Evolutionary conservation across 2,888 invertebrate species (phyloP).

Genomic region (Congeria kusceri): DNA sequence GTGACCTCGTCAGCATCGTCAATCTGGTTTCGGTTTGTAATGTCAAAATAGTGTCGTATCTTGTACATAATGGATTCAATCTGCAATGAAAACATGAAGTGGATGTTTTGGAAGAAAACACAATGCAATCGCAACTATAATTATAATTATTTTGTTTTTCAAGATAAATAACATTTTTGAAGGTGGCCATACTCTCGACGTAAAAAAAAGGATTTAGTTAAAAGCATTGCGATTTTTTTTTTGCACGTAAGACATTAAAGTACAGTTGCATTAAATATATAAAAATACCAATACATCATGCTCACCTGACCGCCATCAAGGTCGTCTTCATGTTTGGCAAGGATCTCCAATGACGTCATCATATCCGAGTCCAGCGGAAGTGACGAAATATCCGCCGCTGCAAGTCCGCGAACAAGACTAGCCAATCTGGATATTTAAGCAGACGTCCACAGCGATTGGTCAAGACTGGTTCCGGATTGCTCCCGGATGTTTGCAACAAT

Average conservation of each 20-base stretch:
- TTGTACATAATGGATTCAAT: slow-evolving; percentile 33
- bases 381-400: slow-evolving; percentile 35
- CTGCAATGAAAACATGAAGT: slow-evolving; percentile 7
- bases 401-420: slow-evolving; percentile 22
- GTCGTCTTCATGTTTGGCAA: slow-evolving; percentile 43
- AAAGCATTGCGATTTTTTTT: no score
- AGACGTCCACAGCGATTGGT: slow-evolving; percentile 1
- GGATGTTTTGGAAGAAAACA: no score
- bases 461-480: neutral
- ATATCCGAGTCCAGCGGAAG: slow-evolving; percentile 43
- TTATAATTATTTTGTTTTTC: no score
- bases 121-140: no score
- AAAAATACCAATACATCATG: no score
- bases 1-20: slow-evolving; percentile 33
- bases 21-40: slow-evolving; percentile 33
- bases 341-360: slow-evolving; percentile 38
- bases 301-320: slow-evolving; percentile 48
- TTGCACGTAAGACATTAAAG: no score
- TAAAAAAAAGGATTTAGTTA: no score
- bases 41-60: slow-evolving; percentile 39
- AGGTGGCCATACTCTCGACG: no score
- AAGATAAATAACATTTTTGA: no score
- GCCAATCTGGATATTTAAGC: slow-evolving; percentile 21
- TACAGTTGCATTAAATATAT: no score
- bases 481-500: slow-evolving; percentile 33